phyloP scores from a whole-genome alignment of 2,888 invertebrate genomes.

The Clusia tigrina region DNA sequence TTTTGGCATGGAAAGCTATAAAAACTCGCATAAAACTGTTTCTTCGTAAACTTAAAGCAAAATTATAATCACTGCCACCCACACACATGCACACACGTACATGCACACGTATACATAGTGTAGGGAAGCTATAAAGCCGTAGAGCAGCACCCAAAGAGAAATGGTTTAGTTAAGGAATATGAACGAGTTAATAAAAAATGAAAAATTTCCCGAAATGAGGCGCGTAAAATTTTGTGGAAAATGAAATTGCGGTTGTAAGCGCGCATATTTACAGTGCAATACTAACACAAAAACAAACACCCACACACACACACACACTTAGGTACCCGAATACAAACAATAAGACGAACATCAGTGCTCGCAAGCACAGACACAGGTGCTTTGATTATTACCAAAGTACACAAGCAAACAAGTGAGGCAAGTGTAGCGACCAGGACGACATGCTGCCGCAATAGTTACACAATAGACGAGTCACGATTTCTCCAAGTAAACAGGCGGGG shows the following conservation, averaged over 20 bases:
- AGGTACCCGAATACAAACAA: no score
- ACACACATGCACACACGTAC: not conserved
- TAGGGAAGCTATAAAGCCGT: not conserved
- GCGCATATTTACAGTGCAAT: not conserved
- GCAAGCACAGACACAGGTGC: not conserved
- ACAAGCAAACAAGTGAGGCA: not conserved
- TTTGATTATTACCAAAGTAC: not conserved
- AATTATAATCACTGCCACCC: not conserved
- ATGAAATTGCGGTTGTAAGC: not conserved
- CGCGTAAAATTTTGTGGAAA: not conserved
- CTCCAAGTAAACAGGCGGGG: not conserved
- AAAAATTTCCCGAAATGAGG: not conserved
- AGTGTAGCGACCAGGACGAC: no score
- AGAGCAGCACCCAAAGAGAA: not conserved
- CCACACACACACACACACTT: not conserved
- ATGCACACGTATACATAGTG: not conserved
- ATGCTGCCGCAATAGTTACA: no score
- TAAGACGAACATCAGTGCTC: not conserved
- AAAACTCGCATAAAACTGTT: no score
- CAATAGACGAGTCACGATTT: not conserved
- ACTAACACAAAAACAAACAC: not conserved
- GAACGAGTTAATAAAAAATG: constrained; percentile 4
- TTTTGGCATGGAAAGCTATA: no score
- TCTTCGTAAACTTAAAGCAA: not conserved
- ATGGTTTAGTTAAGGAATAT: not conserved